Evolutionary conservation across 2,888 invertebrate genomes (phyloP).

Genomic region (Noctuana brunneofusca): DNA sequence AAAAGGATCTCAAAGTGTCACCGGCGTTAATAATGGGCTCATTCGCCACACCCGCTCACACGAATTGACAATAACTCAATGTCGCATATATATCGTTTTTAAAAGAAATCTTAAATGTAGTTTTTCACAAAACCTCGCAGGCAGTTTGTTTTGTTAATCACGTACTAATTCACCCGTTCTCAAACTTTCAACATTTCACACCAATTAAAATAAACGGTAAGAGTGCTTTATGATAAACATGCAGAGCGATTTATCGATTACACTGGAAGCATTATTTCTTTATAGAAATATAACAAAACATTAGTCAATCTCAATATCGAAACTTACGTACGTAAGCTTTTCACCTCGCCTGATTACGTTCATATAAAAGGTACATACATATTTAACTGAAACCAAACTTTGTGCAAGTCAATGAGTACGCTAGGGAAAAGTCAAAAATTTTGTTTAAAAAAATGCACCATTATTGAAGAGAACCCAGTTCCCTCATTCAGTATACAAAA

Average conservation of each 20-base stretch:
- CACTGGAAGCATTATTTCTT: conserved; percentile 8
- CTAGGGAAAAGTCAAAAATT: no score
- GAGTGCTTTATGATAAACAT: conserved; percentile 34
- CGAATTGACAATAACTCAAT: conserved; percentile 23
- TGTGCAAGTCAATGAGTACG: not conserved
- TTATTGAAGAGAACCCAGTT: not conserved
- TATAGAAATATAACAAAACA: conserved; percentile 24
- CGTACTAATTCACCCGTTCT: conserved; percentile 30
- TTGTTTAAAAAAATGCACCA: not conserved
- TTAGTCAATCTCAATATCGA: conserved; percentile 17
- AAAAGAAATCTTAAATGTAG: conserved; percentile 23
- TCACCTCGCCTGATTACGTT: not conserved
- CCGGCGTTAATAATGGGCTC: conserved; percentile 33
- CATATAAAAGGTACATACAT: no score
- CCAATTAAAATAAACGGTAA: conserved; percentile 32
- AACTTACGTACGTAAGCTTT: conserved; percentile 7
- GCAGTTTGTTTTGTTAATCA: conserved; percentile 29
- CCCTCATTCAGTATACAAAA: not conserved
- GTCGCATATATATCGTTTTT: conserved; percentile 24
- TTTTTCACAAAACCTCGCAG: conserved; percentile 28
- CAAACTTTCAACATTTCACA: conserved; percentile 31
- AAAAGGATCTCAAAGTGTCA: conserved; percentile 18
- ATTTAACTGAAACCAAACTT: not conserved
- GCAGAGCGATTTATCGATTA: conserved; percentile 29
- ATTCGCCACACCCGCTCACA: conserved; percentile 26